phyloP scores from a whole-genome alignment of 2,113 vertebrate genomes.

The Nestor notabilis region DNA sequence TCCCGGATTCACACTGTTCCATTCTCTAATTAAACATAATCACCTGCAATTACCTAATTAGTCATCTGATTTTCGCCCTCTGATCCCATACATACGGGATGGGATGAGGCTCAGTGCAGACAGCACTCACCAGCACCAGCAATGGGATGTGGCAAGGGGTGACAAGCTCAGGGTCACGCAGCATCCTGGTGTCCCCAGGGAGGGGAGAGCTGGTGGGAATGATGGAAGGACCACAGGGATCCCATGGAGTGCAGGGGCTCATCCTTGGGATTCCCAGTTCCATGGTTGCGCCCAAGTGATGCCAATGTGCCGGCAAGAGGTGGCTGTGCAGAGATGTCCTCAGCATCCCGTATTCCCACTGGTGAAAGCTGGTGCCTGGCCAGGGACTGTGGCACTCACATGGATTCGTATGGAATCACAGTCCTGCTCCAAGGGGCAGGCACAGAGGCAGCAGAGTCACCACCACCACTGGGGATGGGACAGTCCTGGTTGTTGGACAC shows the following conservation, averaged over 20 bases:
- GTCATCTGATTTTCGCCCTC: neutral
- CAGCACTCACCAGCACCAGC: neutral
- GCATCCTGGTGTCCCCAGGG: neutral
- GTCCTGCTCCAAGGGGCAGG: neutral
- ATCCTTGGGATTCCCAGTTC: accelerated
- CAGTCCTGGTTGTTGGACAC: constrained; percentile 20
- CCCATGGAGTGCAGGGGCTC: accelerated
- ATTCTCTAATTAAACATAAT: neutral
- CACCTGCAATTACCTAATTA: neutral
- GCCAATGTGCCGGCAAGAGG: neutral
- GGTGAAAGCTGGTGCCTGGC: accelerated
- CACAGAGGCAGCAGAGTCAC: neutral
- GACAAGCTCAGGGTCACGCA: neutral
- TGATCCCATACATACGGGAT: accelerated
- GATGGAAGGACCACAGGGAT: neutral
- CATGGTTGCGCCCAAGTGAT: accelerated
- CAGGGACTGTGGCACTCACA: accelerated
- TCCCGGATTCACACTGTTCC: neutral
- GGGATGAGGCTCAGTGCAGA: accelerated
- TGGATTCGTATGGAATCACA: accelerated
- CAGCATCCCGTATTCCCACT: accelerated
- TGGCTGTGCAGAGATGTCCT: neutral
- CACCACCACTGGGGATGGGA: neutral
- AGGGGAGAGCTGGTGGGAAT: neutral
- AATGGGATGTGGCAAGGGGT: accelerated